A percentile compares a stretch with the other conserved stretches of the same genome.
These are phyloP conservation scores for Esox masquinongy DNA, from an alignment of 2,797 vertebrate species.

Conservation along the genomic window DNA sequence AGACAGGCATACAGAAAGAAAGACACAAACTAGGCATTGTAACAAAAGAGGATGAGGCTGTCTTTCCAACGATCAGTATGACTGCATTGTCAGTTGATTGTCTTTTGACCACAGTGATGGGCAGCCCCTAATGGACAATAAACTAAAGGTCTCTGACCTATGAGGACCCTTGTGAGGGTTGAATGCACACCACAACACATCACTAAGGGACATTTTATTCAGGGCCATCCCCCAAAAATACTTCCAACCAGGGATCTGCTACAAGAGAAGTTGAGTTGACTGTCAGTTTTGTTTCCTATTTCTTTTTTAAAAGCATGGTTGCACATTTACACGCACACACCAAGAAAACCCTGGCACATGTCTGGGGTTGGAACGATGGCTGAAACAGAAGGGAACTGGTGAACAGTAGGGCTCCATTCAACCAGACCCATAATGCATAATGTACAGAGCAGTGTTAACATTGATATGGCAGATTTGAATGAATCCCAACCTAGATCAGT, in stretches of 20 bases:
- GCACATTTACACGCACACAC: background rate
- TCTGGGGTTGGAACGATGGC: background rate
- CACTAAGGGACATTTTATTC: background rate
- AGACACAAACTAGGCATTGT: constrained; percentile 9
- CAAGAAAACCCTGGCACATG: background rate
- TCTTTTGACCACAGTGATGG: background rate
- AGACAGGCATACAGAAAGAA: background rate
- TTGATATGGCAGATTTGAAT: too few species aligned
- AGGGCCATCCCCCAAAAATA: background rate
- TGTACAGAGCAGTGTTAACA: too few species aligned
- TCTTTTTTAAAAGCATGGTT: background rate
- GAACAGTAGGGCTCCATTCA: background rate
- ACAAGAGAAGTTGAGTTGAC: background rate
- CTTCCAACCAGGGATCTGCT: background rate
- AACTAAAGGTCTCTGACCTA: background rate
- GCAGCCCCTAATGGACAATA: background rate
- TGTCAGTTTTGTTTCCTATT: background rate
- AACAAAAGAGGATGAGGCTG: background rate
- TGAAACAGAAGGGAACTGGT: background rate
- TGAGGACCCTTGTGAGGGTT: background rate
- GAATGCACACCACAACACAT: background rate
- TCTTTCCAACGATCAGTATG: background rate
- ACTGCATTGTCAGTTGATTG: background rate
- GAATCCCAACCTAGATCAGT: background rate
- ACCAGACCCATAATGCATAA: too few species aligned